A percentile compares a stretch with the other conserved stretches of the same genome.
These are phyloP conservation scores for Diarsia mendica DNA, from an alignment of 2,888 invertebrate species.

Conservation along the genomic window DNA sequence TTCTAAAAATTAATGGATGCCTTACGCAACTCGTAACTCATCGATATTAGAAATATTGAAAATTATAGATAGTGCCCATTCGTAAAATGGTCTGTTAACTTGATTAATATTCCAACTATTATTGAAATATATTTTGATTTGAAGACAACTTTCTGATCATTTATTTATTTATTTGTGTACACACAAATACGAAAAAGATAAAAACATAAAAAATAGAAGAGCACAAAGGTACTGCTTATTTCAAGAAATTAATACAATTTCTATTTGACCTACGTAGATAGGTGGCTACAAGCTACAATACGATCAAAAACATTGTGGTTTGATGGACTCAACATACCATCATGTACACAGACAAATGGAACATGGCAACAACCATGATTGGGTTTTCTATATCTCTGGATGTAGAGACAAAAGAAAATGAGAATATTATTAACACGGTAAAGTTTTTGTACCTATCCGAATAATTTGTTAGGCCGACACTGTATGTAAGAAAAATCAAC, in stretches of 20 bases:
- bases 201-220: no score
- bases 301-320: not conserved
- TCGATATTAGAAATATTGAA: conserved; percentile 56
- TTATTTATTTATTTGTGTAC: no score
- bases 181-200: no score
- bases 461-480: conserved; percentile 14
- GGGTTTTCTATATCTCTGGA: not conserved
- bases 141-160: conserved; percentile 26
- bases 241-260: conserved; percentile 10
- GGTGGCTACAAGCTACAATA: no score
- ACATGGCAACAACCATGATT: no score
- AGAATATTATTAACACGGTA: not conserved
- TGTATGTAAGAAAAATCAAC: conserved; percentile 20
- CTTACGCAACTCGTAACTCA: conserved; percentile 54
- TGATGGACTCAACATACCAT: not conserved
- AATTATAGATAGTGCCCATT: conserved; percentile 54
- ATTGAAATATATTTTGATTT: conserved; percentile 33
- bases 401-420: not conserved
- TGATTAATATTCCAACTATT: conserved; percentile 50
- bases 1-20: conserved; percentile 58
- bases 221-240: no score
- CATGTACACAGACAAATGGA: not conserved
- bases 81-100: conserved; percentile 38
- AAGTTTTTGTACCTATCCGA: not conserved
- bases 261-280: not conserved